Evolutionary conservation across 2,888 invertebrate genomes (phyloP).

Genomic region (Drosophila melanosoma): DNA sequence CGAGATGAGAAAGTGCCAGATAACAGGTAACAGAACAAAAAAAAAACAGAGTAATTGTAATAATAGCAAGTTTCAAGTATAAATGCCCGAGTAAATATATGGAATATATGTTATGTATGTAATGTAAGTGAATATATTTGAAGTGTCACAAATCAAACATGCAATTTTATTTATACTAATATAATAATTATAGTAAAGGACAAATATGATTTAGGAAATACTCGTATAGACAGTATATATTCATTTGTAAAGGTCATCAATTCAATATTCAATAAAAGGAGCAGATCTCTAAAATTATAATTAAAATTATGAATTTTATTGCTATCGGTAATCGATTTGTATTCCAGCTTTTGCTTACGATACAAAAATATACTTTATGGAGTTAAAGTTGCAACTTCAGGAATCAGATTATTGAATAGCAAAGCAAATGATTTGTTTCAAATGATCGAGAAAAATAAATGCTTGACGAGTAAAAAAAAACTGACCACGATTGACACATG

Average conservation of each 20-base stretch:
- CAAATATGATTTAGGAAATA: too few species aligned
- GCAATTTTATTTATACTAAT: too few species aligned
- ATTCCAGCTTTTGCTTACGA: neutral
- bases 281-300: neutral
- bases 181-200: too few species aligned
- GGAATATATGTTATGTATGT: neutral
- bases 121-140: too few species aligned
- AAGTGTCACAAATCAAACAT: too few species aligned
- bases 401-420: neutral
- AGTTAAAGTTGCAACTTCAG: neutral
- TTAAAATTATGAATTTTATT: neutral
- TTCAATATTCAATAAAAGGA: neutral
- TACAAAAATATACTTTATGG: neutral
- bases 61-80: neutral
- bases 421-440: neutral
- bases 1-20: slow-evolving; percentile 7
- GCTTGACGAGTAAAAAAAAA: too few species aligned
- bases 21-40: slow-evolving; percentile 5
- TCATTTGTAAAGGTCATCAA: neutral
- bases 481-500: too few species aligned
- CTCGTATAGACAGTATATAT: neutral
- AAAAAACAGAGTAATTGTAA: neutral
- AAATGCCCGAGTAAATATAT: neutral
- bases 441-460: neutral
- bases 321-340: neutral